These are phyloP conservation scores for Holothuria leucospilota DNA, from an alignment of 53 echinoderm and acorn worm species.

Conservation along the genomic window DNA sequence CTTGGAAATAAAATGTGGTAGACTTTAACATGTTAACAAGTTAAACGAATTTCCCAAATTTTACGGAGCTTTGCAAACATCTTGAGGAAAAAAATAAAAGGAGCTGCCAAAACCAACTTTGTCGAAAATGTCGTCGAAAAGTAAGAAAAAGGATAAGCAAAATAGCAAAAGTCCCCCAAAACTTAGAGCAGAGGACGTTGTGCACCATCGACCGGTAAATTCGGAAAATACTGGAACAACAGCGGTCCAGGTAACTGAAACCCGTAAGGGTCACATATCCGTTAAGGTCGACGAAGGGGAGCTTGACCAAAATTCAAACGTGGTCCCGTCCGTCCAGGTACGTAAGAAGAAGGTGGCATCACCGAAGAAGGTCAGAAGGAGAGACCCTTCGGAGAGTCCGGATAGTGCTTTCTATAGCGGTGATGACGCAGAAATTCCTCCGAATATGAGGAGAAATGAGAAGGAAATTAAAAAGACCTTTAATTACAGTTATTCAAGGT, in stretches of 20 bases:
- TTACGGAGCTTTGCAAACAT: too few species aligned
- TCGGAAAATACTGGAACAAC: constrained; percentile 20
- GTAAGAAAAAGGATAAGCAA: neutral
- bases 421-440: constrained; percentile 11
- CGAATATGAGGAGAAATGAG: constrained; percentile 26
- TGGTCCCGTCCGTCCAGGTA: neutral
- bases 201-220: constrained; percentile 23
- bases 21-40: too few species aligned
- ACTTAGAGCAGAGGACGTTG: neutral
- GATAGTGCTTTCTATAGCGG: constrained; percentile 32
- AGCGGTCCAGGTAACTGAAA: constrained; percentile 31
- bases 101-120: neutral
- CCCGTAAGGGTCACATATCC: constrained; percentile 42
- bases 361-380: neutral
- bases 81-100: neutral
- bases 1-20: too few species aligned
- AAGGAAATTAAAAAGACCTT: constrained; percentile 12
- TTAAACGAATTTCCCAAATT: too few species aligned
- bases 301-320: neutral
- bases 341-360: neutral
- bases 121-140: constrained; percentile 3
- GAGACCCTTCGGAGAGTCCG: neutral
- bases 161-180: too few species aligned
- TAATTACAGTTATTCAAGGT: constrained; percentile 33
- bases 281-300: constrained; percentile 11